Conservation (phyloP, 2,113 vertebrate species). For the Parus major region DNA sequence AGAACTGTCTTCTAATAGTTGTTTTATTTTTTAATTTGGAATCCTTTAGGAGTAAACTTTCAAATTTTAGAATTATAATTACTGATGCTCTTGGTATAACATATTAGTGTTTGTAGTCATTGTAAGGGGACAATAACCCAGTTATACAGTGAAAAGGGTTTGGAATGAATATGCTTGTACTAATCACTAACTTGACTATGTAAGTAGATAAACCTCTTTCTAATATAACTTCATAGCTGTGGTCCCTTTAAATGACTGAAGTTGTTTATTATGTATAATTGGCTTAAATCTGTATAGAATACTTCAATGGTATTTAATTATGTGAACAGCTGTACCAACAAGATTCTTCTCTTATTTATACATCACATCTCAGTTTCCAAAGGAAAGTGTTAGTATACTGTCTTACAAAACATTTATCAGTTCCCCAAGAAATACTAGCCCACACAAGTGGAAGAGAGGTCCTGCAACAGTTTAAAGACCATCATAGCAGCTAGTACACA, state of each 20-base stretch:
- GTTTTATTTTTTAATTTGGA: background rate
- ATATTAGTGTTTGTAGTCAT: background rate
- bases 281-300: conserved; percentile 24
- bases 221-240: background rate
- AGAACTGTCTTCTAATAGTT: background rate
- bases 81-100: background rate
- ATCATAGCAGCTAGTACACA: background rate
- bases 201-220: conserved; percentile 41
- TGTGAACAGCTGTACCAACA: conserved; percentile 3
- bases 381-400: background rate
- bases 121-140: background rate
- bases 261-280: conserved; percentile 41
- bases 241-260: conserved; percentile 9
- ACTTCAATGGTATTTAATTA: conserved; percentile 37
- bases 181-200: conserved; percentile 17
- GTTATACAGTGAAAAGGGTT: background rate
- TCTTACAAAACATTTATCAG: background rate
- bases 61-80: background rate
- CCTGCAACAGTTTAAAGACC: background rate
- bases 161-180: background rate
- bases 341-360: background rate
- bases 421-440: background rate
- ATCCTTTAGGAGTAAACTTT: background rate
- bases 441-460: background rate
- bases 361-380: background rate